These are phyloP conservation scores for Andrena haemorrhoa DNA, from an alignment of 2,888 invertebrate genomes.

Conservation along the genomic window DNA sequence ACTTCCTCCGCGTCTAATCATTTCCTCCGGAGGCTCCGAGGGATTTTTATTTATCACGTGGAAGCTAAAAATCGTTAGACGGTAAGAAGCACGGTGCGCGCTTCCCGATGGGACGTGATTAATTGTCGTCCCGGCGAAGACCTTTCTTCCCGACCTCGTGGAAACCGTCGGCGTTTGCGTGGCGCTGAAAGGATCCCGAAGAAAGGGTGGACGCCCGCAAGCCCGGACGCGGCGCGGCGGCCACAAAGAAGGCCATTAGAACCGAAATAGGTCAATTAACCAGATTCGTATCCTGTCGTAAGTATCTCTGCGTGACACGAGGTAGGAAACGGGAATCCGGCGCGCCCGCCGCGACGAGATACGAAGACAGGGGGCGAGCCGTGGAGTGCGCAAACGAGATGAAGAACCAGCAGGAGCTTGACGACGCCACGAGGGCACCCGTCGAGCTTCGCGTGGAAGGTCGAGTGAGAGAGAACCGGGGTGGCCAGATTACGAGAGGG, in stretches of 20 bases:
- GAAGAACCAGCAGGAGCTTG: conserved; percentile 52
- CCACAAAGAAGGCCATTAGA: conserved; percentile 50
- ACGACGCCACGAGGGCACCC: conserved; percentile 56
- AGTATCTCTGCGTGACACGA: conserved; percentile 57
- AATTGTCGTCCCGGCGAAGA: conserved; percentile 23
- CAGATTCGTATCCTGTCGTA: conserved; percentile 52
- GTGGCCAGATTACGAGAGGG: conserved; percentile 6
- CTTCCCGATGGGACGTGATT: conserved; percentile 33
- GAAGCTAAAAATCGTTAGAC: background rate
- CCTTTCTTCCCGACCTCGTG: background rate
- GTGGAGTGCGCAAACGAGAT: conserved; percentile 43
- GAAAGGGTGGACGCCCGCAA: background rate
- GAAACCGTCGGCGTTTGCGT: background rate
- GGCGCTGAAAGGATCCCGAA: conserved; percentile 1
- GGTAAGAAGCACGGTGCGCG: conserved; percentile 8
- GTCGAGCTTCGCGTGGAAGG: conserved; percentile 55
- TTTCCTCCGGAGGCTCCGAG: background rate
- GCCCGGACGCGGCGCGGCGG: background rate
- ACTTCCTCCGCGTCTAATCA: conserved; percentile 19
- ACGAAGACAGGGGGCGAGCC: conserved; percentile 9
- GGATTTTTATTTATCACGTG: conserved; percentile 17
- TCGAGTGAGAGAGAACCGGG: conserved; percentile 32
- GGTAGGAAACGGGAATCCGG: conserved; percentile 19
- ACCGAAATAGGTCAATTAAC: conserved; percentile 63
- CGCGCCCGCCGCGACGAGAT: conserved; percentile 16